Base-by-base conservation (phyloP, 1,140 invertebrate species). In the Zaprionus davidi region DNA sequence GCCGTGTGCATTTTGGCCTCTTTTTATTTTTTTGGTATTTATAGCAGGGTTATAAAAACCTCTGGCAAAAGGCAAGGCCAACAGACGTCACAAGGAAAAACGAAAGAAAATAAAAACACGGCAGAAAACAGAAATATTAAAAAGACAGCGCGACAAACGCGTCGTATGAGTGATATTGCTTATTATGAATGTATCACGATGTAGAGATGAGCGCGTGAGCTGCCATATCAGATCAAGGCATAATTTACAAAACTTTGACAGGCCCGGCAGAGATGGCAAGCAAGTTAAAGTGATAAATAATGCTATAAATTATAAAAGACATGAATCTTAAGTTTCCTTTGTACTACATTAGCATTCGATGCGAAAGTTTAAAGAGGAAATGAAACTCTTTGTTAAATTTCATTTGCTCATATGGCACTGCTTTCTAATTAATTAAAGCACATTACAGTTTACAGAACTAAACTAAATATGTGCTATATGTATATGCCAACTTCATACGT, bases 141-240 rank as follows among this genome's bases (percentile, higher is more conserved):
- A 72, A 69, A 71, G 71, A 81, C 64, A 81, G 67, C 67, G 65
- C 67, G 77, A 68, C 84, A 78, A 65, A 78, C 84, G 64, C 67
- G 67, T 71, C 84, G 84, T 73, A 88, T 87, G 84, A 87, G 81
- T 72, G 84, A 87, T 84, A 71, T 70, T 53, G 56, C 59, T 65
- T 34, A 63, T 63, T 34, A 63, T 63, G 34, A 71, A 44, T 53
- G 36, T 55, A 53, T 66, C 51, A 57, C 15, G 58, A 51, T 24
- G 24, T 78, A 65, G 82, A 55, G 82, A 78, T 85, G 82, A 31
- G 49, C 22, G 34, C 74, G 82, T 85, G 74, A 85, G 44, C 17
- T 41, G 15, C 20, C 20, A 24, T 11, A 51, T 46, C 20, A 12
- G 20, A 12, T 51, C 46, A 24, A 13, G 20, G 46, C 20, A 51